Base-by-base conservation (phyloP, 2,113 vertebrate genomes). In the Myodes glareolus region DNA sequence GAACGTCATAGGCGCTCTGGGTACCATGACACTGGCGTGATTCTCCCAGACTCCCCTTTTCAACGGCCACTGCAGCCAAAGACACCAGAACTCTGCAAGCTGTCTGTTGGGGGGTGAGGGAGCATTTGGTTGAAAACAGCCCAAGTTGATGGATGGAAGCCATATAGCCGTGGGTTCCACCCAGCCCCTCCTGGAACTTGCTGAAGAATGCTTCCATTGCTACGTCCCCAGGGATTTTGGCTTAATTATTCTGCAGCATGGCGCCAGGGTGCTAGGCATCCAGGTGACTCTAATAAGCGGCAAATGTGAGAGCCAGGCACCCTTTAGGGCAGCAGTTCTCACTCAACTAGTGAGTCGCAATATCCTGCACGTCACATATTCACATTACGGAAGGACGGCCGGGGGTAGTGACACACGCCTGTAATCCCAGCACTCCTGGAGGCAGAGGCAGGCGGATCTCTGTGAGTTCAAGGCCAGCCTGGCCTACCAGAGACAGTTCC, bases 151-250 rank as follows among this genome's bases (percentile, higher is more conserved):
- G 31, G 65, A 65, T 7, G 91, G 17, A 81, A 14, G 3, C 19
- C 31, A 31, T 7, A 1, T 0, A 7, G 36, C 47, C 39, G 2
- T 36, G 25, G 33, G 6, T 45, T 55, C n/a, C 9, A 25, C 31
- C 63, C 17, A 55, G 86, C 19, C 50, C 11, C 11, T n/a, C 50
- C 11, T 39, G 12, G 19, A 55, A 39, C 55, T 25, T 21, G 25
- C 11, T 14, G n/a, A 14, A 39, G n/a, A 27, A 45, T 52, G 19
- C 63, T 10, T 47, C 55, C 52, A 58, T 58, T 16, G 2, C 17
- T 31, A 55, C 13, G 1, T 45, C 19, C 63, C 8, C 25, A 55
- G 47, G 72, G 45, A 27, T 14, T 78, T 9, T 14, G 72, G 39
- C 39, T 27, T 2, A 25, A 29, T 52, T 39, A 27, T 11, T 42